These are phyloP conservation scores for Saccostrea echinata DNA, from an alignment of 1,140 invertebrate genomes.

Conservation along the genomic window DNA sequence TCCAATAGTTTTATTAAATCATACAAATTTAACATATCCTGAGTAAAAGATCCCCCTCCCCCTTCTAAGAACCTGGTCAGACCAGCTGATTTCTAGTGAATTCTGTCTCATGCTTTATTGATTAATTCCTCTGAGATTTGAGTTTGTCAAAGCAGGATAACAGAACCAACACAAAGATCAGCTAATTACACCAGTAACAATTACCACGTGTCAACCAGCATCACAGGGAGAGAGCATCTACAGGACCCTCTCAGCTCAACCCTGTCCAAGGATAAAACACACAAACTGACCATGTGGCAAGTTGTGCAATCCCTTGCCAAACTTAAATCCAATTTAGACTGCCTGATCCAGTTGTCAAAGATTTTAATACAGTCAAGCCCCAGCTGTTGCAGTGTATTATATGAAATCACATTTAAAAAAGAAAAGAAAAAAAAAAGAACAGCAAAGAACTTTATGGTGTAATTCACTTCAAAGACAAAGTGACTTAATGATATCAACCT, in stretches of 20 bases:
- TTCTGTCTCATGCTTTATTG: not conserved
- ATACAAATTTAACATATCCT: too few species aligned
- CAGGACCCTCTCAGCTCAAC: not conserved
- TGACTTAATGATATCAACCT: not conserved
- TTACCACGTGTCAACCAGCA: not conserved
- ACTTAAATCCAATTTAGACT: not conserved
- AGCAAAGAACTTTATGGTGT: not conserved
- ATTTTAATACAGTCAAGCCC: not conserved
- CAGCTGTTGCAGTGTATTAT: not conserved
- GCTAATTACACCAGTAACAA: not conserved
- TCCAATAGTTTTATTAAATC: too few species aligned
- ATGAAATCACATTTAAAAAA: too few species aligned
- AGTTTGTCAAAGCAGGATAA: not conserved
- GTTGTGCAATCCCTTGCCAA: not conserved
- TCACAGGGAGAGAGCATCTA: too few species aligned
- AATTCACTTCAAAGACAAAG: conserved; percentile 15
- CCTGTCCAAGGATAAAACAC: not conserved
- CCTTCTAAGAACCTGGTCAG: too few species aligned
- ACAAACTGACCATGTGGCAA: not conserved
- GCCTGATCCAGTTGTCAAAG: not conserved
- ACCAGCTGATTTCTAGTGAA: too few species aligned
- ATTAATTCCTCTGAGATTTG: not conserved
- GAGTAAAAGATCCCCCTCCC: too few species aligned
- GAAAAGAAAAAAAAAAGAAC: too few species aligned
- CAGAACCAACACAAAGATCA: not conserved